These are phyloP conservation scores for Watsonalla cultraria DNA, from an alignment of 2,888 invertebrate genomes.

Conservation along the genomic window DNA sequence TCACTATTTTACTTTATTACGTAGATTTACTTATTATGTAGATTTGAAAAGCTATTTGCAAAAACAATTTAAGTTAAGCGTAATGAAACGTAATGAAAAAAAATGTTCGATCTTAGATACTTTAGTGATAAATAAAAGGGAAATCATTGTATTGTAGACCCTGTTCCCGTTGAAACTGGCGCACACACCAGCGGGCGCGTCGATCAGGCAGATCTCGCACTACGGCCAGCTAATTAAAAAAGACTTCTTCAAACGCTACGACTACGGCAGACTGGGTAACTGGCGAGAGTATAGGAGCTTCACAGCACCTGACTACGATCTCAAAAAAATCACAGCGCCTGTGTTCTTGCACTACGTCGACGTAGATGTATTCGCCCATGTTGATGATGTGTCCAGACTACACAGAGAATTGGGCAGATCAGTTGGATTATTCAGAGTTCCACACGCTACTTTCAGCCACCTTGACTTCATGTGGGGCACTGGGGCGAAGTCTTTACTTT, in stretches of 20 bases:
- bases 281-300: slow-evolving; percentile 66
- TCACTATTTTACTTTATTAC: too few relatives aligned
- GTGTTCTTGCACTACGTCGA: slow-evolving; percentile 80
- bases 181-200: slow-evolving; percentile 82
- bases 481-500: slow-evolving; percentile 74
- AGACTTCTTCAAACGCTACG: slow-evolving; percentile 69
- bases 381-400: slow-evolving; percentile 68
- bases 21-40: too few relatives aligned
- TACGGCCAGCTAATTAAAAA: slow-evolving; percentile 80
- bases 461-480: slow-evolving; percentile 83
- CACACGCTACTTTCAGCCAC: slow-evolving; percentile 80
- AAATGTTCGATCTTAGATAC: too few relatives aligned
- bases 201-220: slow-evolving; percentile 83
- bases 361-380: slow-evolving; percentile 79
- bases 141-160: slow-evolving; percentile 56
- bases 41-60: too few relatives aligned
- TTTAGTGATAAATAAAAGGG: neutral
- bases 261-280: slow-evolving; percentile 70
- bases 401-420: slow-evolving; percentile 64
- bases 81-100: too few relatives aligned
- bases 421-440: slow-evolving; percentile 72
- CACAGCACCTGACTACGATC: slow-evolving; percentile 76
- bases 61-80: too few relatives aligned
- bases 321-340: slow-evolving; percentile 72
- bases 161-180: slow-evolving; percentile 81